A percentile compares a stretch with the other conserved stretches of the same genome.
phyloP scores from a whole-genome alignment of 2,888 invertebrate species.

The Tortrix viridana region DNA sequence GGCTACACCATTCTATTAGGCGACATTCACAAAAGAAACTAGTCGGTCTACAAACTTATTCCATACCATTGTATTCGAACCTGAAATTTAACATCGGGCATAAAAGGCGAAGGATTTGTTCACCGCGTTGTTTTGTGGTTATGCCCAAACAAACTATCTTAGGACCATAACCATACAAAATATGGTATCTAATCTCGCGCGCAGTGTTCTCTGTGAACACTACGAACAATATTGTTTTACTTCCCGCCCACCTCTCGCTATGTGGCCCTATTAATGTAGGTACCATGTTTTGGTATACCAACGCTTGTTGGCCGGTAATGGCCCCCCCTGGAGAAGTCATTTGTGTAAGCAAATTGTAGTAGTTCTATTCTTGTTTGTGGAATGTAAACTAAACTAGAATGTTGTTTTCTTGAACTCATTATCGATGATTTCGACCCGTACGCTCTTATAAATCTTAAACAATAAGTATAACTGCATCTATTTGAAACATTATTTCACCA shows the following conservation, averaged over 20 bases:
- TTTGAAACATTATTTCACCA: no score
- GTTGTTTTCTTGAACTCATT: no score
- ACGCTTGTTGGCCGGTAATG: conserved; percentile 24
- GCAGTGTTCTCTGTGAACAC: conserved; percentile 41
- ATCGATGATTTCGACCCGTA: no score
- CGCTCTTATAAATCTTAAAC: no score
- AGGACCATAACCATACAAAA: conserved; percentile 36
- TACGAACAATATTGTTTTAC: conserved; percentile 41
- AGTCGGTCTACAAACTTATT: not conserved
- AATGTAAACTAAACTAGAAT: no score
- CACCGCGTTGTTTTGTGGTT: conserved; percentile 13
- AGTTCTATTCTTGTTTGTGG: no score
- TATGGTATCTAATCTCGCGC: conserved; percentile 32
- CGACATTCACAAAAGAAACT: conserved; percentile 1
- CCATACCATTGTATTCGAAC: conserved; percentile 7
- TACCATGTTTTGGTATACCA: conserved; percentile 37
- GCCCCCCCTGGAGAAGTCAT: conserved; percentile 28
- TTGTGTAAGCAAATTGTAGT: conserved; percentile 28
- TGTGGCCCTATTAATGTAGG: conserved; percentile 39
- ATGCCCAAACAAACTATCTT: conserved; percentile 9
- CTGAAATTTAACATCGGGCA: conserved; percentile 19
- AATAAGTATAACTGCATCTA: no score
- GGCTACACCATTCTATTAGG: not conserved
- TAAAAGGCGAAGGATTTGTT: conserved; percentile 6
- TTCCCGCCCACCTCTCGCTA: conserved; percentile 39